Base-by-base conservation (phyloP, 2,113 vertebrate species). In the Alligator mississippiensis region DNA sequence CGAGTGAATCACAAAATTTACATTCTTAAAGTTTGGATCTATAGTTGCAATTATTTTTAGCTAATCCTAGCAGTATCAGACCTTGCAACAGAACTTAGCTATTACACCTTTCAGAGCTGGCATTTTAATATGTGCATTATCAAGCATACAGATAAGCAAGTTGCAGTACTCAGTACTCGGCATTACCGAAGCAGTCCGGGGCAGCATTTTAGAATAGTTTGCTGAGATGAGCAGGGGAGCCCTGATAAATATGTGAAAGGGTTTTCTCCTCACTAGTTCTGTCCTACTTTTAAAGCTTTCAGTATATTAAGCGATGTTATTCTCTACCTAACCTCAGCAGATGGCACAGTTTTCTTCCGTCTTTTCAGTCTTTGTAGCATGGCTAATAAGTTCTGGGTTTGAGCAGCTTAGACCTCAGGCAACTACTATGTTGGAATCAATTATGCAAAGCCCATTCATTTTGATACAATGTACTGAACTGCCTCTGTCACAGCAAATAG, bases 371-470 rank as follows among this genome's bases (percentile, higher is more conserved):
- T 97, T 96, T 90, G 68, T 94, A 94, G 92, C 86, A 87, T 62
- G 82, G 92, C 93, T 96, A 96, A 92, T 94, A 95, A 94, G 84
- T 96, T 95, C 95, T 92, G 93, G 82, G 90, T 91, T 88, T 93
- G 94, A 97, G 90, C 78, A 93, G 87, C 17, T 93, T 63, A 90
- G 93, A 96, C 90, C 96, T 95, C 85, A 87, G 96, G 88, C 94
- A 93, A 90, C 84, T 68, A 61, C 58, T 90, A 64, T 72, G 87
- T 92, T 89, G 90, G 91, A 91, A 95, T 96, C 94, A 97, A 95
- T 97, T 97, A 96, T 95, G 93, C 95, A 97, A 97, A 97, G 88
- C 80, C 93, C 94, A 94, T 95, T 97, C 94, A 93, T 74, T 76
- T 96, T 93, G 94, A 85, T 96, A 96, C 94, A 96, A 97, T 94